Base-by-base conservation (phyloP, 2,113 vertebrate species). In the Mola mola region DNA sequence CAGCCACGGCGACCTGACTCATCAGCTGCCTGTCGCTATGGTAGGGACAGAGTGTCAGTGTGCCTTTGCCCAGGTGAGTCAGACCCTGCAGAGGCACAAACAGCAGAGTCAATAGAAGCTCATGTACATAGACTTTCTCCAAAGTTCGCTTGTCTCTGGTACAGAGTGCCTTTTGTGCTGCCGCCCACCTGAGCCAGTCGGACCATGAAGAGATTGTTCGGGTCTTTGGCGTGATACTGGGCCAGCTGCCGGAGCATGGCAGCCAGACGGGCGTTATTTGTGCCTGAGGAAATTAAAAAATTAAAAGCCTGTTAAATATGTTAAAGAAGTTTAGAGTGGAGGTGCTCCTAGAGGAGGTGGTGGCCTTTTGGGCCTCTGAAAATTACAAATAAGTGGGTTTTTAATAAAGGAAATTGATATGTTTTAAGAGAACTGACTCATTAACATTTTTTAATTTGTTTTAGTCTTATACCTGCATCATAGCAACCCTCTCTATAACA, bases 121-220 rank as follows among this genome's bases (percentile, higher is more conserved):
- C 6, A 8, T 29, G 31, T 5, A 46, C 38, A 48, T 17, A 60
- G 25, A 64, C 17, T 17, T 41, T 47, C 29, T 8, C n/a, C 53
- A 28, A 28, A 37, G 17, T 25, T 9, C 44, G 36, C 47, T 19
- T 28, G 22, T 7, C 49, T 63, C 16, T 42, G 22, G 40, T 22
- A 64, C 29, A 64, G 7, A 46, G 29, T 15, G 29, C 11, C n/a
- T 34, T 40, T 47, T 51, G 47, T 59, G 28, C 21, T 13, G 43
- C 38, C 57, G 65, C 88, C 43, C 84, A 98, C 97, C 95, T 98
- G 96, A 74, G 97, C 97, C 79, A 99, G 82, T 72, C 97, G 92
- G 87, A 98, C 97, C 97, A 99, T 99, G 90, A 99, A 99, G 75
- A 99, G 95, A 67, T 99, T 99, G 92, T 99, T 99, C 33, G 97